Base-by-base conservation (phyloP, 1,140 invertebrate genomes). In the Drosophila pachea region DNA sequence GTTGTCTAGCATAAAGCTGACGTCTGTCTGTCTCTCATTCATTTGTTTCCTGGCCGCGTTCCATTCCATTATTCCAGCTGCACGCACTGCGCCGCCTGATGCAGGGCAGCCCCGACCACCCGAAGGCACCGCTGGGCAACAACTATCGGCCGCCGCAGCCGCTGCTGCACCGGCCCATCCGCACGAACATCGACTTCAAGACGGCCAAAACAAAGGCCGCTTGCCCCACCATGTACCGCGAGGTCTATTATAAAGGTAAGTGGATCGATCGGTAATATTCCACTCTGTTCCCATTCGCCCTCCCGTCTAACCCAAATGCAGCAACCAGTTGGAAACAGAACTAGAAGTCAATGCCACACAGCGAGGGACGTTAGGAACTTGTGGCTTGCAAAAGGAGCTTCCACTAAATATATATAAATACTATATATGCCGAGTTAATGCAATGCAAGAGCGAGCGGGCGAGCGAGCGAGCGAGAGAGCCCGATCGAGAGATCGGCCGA, bases 101-200 rank as follows among this genome's bases (percentile, higher is more conserved):
- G 94, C 96, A 97, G 90, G 96, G 96, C 12, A 95, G 96, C 87
- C 92, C 92, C 69, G 92, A 93, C 74, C 93, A 95, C 89, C 94
- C 95, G 9, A 97, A 96, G 90, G 95, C 96, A 54, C 95, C 96
- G 12, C 92, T 98, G 81, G 96, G 96, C 68, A 97, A 97, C 91
- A 99, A 99, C 91, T 96, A 95, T 89, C 92, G 97, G 88, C 97
- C 97, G 31, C 93, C 95, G 2, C 96, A 98, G 88, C 94, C 94
- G 32, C 91, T 98, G 22, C 94, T 98, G 90, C 95, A 97, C 90
- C 92, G 97, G 73, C 95, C 96, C 11, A 94, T 98, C 50, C 92
- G 97, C 88, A 98, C 97, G 54, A 98, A 98, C 91, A 98, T 99
- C 89, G 96, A 98, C 90, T 98, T 98, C 90, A 94, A 86, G 93